Percentiles rank a stretch among this genome's conserved stretches.
phyloP scores from a whole-genome alignment of 2,113 vertebrate genomes.

The Isurus oxyrinchus region DNA sequence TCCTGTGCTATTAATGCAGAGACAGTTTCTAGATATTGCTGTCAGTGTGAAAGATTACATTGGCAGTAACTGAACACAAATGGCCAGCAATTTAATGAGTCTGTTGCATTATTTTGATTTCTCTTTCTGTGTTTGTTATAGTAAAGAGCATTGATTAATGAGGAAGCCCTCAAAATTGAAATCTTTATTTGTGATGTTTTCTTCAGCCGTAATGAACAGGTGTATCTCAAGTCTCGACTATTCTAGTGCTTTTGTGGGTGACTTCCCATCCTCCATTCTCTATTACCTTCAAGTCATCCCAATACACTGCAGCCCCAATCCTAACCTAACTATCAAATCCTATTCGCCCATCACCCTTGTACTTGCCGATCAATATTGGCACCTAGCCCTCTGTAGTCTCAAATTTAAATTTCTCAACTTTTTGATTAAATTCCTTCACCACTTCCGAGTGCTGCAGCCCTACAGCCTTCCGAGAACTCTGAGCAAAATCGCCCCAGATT shows the following conservation, averaged over 20 bases:
- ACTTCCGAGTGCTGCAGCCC: not conserved
- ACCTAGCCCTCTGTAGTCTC: not conserved
- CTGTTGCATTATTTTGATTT: not conserved
- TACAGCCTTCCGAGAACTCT: not conserved
- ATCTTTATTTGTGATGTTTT: not conserved
- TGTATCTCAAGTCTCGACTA: not conserved
- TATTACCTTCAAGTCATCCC: not conserved
- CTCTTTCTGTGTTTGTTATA: not conserved
- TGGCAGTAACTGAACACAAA: too few relatives aligned
- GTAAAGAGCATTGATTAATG: not conserved
- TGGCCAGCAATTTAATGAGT: not conserved
- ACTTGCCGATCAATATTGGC: not conserved
- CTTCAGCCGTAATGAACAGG: not conserved
- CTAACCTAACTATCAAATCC: not conserved
- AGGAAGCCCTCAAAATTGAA: not conserved
- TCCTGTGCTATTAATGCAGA: not conserved
- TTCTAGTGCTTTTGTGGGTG: not conserved
- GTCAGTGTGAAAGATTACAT: not conserved
- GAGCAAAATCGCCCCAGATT: too few relatives aligned
- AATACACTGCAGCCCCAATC: not conserved
- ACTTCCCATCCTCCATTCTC: not conserved
- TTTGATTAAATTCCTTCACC: not conserved
- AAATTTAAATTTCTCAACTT: not conserved
- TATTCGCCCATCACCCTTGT: not conserved
- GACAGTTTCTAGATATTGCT: not conserved